Evolutionary conservation across 2,797 vertebrate genomes (phyloP).

Genomic region (Tapirus indicus): DNA sequence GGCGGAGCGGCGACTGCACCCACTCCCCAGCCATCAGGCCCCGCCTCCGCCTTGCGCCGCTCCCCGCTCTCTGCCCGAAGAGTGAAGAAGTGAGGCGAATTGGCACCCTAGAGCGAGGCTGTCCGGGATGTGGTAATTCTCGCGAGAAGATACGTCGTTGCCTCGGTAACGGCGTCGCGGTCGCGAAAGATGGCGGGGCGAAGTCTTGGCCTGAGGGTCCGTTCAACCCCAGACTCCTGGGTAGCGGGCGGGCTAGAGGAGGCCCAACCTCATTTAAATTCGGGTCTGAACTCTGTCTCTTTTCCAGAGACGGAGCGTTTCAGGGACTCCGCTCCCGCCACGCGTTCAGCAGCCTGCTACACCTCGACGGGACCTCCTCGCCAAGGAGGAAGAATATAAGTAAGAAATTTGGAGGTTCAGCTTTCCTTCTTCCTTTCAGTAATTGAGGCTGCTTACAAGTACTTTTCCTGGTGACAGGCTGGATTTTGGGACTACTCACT

Average conservation of each 20-base stretch:
- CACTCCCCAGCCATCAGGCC: accelerated
- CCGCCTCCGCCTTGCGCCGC: accelerated
- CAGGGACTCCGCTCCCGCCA: neutral
- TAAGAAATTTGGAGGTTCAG: neutral
- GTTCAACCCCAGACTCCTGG: neutral
- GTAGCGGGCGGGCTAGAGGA: neutral
- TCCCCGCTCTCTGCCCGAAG: accelerated
- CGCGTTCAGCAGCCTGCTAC: neutral
- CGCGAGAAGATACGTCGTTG: conserved; percentile 73
- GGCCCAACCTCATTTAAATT: no score
- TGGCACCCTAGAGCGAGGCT: accelerated
- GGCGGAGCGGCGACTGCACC: accelerated
- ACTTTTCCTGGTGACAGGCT: neutral
- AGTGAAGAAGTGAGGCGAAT: accelerated
- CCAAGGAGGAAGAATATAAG: conserved; percentile 76
- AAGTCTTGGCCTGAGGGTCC: neutral
- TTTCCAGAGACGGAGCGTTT: conserved; percentile 57
- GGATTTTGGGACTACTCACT: neutral
- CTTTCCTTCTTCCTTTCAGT: neutral
- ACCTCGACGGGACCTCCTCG: conserved; percentile 57
- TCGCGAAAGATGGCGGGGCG: conserved; percentile 59
- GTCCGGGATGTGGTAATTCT: neutral
- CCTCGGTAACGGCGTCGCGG: conserved; percentile 75
- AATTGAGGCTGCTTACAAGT: neutral
- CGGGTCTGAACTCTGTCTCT: neutral